Percentiles rank a stretch among this genome's conserved stretches.
phyloP scores from a whole-genome alignment of 2,797 vertebrate species.

The Brotula barbata region DNA sequence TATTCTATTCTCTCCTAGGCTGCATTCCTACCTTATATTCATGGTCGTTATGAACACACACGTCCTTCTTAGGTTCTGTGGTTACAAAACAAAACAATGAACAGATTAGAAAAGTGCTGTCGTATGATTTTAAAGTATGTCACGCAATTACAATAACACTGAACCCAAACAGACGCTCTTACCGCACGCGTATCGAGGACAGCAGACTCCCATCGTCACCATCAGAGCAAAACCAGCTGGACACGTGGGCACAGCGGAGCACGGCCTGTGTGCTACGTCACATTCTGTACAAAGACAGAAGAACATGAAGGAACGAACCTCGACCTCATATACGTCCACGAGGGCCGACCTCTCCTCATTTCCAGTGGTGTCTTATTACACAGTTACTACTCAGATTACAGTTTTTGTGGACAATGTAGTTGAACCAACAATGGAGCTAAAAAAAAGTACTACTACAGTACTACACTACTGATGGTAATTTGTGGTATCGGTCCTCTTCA shows the following conservation, averaged over 20 bases:
- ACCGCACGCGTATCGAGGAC: conserved; percentile 67
- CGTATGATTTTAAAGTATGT: background rate
- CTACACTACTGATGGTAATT: too few species aligned
- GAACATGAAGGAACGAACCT: too few species aligned
- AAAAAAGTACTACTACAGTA: too few species aligned
- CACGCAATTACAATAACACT: background rate
- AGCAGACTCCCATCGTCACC: conserved; percentile 63
- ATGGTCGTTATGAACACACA: conserved; percentile 70
- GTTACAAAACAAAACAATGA: conserved; percentile 9
- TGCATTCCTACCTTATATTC: conserved; percentile 68
- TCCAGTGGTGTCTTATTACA: too few species aligned
- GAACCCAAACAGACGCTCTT: conserved; percentile 41
- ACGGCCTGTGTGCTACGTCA: conserved; percentile 60
- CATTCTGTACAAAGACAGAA: conserved; percentile 68
- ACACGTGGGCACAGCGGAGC: conserved; percentile 55
- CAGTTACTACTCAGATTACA: too few species aligned
- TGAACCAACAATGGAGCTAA: too few species aligned
- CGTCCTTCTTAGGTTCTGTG: conserved; percentile 39
- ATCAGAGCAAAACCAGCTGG: conserved; percentile 40
- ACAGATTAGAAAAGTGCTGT: background rate
- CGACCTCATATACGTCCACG: too few species aligned
- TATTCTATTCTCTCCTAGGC: background rate
- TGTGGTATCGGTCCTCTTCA: too few species aligned
- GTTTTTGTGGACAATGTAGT: too few species aligned
- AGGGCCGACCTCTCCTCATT: too few species aligned